Conservation (phyloP, 2,888 invertebrate genomes). For the Troides aeacus region DNA sequence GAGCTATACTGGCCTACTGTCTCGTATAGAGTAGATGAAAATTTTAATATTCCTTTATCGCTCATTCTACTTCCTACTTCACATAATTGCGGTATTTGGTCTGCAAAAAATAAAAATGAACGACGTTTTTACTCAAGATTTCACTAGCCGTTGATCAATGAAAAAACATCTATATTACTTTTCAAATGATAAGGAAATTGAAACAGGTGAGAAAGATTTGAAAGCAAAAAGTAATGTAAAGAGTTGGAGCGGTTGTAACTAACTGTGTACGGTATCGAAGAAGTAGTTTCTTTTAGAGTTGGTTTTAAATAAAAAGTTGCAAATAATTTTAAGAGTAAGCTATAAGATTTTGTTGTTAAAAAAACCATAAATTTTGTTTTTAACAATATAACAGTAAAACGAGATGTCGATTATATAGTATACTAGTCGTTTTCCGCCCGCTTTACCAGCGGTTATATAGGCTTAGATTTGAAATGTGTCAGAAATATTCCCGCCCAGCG, state of each 20-base stretch:
- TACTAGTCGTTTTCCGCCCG: too few species aligned
- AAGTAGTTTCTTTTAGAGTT: background rate
- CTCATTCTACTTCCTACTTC: background rate
- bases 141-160: constrained; percentile 7
- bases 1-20: constrained; percentile 5
- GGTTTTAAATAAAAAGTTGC: constrained; percentile 11
- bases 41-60: background rate
- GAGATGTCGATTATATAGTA: too few species aligned
- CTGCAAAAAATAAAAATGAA: background rate
- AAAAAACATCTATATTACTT: background rate
- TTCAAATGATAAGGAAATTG: constrained; percentile 6
- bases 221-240: background rate
- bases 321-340: constrained; percentile 30
- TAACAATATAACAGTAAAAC: too few species aligned
- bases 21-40: background rate
- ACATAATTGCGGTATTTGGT: background rate
- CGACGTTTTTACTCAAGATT: constrained; percentile 12
- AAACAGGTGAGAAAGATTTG: constrained; percentile 3
- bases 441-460: too few species aligned
- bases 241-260: background rate
- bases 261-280: constrained; percentile 10
- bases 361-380: background rate
- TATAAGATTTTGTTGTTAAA: constrained; percentile 1
- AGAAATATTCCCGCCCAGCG: too few species aligned
- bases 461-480: too few species aligned